These are phyloP conservation scores for Allobates femoralis DNA, from an alignment of 2,797 vertebrate species.

Conservation along the genomic window DNA sequence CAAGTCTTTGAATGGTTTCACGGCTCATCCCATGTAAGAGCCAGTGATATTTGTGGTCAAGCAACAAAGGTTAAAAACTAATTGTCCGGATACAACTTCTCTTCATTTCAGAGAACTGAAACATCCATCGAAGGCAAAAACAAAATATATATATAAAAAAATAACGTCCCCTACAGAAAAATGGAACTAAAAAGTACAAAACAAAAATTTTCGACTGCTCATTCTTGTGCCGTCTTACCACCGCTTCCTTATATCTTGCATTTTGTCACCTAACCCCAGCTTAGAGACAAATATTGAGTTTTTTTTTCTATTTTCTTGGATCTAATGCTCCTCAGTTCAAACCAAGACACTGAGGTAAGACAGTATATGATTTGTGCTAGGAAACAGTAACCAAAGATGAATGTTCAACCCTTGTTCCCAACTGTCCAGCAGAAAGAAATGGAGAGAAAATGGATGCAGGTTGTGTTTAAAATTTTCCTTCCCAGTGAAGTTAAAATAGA, in stretches of 20 bases:
- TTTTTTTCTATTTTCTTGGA: slow-evolving; percentile 69
- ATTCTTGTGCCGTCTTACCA: slow-evolving; percentile 61
- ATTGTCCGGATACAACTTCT: slow-evolving; percentile 65
- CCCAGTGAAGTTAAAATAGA: slow-evolving; percentile 75
- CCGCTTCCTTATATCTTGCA: slow-evolving; percentile 68
- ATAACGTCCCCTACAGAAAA: slow-evolving; percentile 80
- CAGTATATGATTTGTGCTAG: slow-evolving; percentile 92
- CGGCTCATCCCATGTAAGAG: slow-evolving; percentile 60
- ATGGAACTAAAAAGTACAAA: slow-evolving; percentile 71
- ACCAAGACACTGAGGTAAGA: slow-evolving; percentile 86
- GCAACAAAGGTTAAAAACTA: slow-evolving; percentile 68
- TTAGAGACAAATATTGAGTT: slow-evolving; percentile 72
- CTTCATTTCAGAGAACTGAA: slow-evolving; percentile 71
- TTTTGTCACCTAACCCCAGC: slow-evolving; percentile 67
- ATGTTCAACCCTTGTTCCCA: slow-evolving; percentile 73
- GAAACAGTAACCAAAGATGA: slow-evolving; percentile 79
- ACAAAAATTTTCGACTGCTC: slow-evolving; percentile 59
- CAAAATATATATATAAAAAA: slow-evolving; percentile 75
- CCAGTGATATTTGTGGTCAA: slow-evolving; percentile 65
- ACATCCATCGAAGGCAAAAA: slow-evolving; percentile 79
- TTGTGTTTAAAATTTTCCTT: slow-evolving; percentile 71
- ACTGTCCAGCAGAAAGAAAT: slow-evolving; percentile 83
- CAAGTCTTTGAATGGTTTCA: slow-evolving; percentile 66
- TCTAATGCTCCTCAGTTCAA: slow-evolving; percentile 82
- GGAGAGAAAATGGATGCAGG: slow-evolving; percentile 70